phyloP scores from a whole-genome alignment of 2,113 vertebrate species.

The Pterocles gutturalis region DNA sequence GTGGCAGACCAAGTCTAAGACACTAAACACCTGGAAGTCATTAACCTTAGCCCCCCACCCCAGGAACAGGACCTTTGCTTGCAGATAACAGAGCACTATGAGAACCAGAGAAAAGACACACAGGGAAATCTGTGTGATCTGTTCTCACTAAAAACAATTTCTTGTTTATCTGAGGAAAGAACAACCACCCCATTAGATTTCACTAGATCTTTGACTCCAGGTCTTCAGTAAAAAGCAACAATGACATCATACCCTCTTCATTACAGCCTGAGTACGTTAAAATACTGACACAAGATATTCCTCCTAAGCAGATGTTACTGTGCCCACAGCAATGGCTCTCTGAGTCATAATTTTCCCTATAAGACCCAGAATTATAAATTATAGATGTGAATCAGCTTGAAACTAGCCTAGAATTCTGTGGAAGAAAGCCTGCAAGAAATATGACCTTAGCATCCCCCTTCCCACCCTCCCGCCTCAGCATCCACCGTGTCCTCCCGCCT shows the following conservation, averaged over 20 bases:
- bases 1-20: not conserved
- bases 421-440: not conserved
- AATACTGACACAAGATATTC: conserved; percentile 11
- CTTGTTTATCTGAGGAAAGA: conserved; percentile 18
- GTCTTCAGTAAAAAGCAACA: conserved; percentile 29
- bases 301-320: not conserved
- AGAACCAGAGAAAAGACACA: not conserved
- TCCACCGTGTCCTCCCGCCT: not conserved
- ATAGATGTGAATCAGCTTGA: not conserved
- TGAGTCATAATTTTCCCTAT: not conserved
- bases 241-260: not conserved
- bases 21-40: not conserved
- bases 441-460: not conserved
- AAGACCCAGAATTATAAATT: not conserved
- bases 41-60: not conserved
- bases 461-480: not conserved
- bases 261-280: not conserved
- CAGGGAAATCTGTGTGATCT: conserved; percentile 12
- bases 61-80: not conserved
- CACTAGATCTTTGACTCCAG: not conserved
- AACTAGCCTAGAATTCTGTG: not conserved
- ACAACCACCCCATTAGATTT: not conserved
- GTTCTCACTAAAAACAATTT: conserved; percentile 34
- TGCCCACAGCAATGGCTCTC: not conserved
- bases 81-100: not conserved